A percentile compares a stretch with the other conserved stretches of the same genome.
These are phyloP conservation scores for Rhagium mordax DNA, from an alignment of 2,888 invertebrate species.

Conservation along the genomic window DNA sequence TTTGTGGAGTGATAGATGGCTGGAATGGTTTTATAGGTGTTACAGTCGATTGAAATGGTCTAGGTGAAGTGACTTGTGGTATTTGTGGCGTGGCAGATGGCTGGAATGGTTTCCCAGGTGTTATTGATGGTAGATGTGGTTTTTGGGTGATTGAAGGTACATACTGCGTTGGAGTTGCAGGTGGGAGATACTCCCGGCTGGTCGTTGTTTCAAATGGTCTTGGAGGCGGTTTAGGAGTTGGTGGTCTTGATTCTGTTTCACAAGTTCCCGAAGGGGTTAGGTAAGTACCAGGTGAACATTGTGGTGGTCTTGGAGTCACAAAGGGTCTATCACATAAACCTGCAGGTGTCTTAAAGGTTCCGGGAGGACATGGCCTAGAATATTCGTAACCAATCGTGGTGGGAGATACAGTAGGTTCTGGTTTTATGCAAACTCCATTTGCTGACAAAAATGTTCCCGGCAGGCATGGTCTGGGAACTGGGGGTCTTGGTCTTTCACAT, in stretches of 20 bases:
- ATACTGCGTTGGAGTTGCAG: constrained; percentile 53
- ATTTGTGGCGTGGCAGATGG: constrained; percentile 48
- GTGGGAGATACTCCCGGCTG: constrained; percentile 55
- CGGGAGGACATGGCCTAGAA: constrained; percentile 49
- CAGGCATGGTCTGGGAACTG: constrained; percentile 38
- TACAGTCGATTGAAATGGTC: constrained; percentile 27
- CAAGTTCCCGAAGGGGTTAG: constrained; percentile 44
- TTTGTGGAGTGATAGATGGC: constrained; percentile 43
- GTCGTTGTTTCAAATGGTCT: constrained; percentile 37
- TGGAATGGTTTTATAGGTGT: constrained; percentile 45
- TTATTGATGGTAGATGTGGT: constrained; percentile 50
- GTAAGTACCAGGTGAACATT: constrained; percentile 46
- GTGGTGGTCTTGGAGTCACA: constrained; percentile 42
- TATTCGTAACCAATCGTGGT: constrained; percentile 13
- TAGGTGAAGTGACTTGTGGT: constrained; percentile 46
- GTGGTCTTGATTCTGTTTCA: constrained; percentile 44
- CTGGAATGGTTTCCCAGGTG: constrained; percentile 50
- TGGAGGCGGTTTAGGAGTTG: constrained; percentile 39
- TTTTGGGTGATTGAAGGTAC: constrained; percentile 53
- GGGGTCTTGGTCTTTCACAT: constrained; percentile 20
- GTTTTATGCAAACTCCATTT: too few relatives aligned
- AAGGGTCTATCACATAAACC: constrained; percentile 47
- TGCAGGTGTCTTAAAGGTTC: constrained; percentile 49
- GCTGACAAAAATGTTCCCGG: constrained; percentile 33
- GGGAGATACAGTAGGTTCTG: background rate